Evolutionary conservation across 2,113 vertebrate species (phyloP).

Genomic region (Acrocephalus kingi): DNA sequence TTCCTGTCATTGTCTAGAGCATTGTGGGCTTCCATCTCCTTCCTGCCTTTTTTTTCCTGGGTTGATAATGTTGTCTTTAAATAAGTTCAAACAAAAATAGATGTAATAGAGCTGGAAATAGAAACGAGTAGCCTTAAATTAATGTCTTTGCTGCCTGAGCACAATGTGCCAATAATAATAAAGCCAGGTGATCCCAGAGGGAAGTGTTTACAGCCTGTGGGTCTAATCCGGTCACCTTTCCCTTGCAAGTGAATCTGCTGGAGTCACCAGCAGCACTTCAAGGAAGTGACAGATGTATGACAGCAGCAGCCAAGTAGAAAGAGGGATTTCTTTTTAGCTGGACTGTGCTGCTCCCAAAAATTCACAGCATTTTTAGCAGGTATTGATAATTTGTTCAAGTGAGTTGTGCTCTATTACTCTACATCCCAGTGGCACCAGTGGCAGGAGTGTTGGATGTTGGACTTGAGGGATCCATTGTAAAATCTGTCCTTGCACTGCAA

Average conservation of each 20-base stretch:
- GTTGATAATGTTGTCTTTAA: constrained; percentile 31
- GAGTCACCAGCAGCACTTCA: neutral
- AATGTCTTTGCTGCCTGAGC: neutral
- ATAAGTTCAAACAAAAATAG: constrained; percentile 59
- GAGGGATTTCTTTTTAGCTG: neutral
- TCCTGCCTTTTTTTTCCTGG: constrained; percentile 61
- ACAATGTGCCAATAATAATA: constrained; percentile 10
- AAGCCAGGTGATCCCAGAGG: neutral
- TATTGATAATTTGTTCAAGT: neutral
- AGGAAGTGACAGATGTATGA: neutral
- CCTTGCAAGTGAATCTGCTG: neutral
- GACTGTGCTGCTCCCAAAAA: neutral
- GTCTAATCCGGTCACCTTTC: constrained; percentile 40
- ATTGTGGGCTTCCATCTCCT: constrained; percentile 45
- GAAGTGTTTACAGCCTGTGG: constrained; percentile 7
- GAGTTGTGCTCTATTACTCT: neutral
- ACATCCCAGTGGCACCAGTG: neutral
- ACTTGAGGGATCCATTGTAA: accelerated
- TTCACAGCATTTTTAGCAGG: neutral
- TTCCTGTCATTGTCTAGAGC: constrained; percentile 46
- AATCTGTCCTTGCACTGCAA: neutral
- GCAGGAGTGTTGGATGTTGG: neutral
- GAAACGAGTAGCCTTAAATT: constrained; percentile 4
- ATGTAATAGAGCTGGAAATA: constrained; percentile 40
- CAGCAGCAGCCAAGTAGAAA: neutral